Conservation (phyloP, 1,140 invertebrate species). For the Idris sp. region DNA sequence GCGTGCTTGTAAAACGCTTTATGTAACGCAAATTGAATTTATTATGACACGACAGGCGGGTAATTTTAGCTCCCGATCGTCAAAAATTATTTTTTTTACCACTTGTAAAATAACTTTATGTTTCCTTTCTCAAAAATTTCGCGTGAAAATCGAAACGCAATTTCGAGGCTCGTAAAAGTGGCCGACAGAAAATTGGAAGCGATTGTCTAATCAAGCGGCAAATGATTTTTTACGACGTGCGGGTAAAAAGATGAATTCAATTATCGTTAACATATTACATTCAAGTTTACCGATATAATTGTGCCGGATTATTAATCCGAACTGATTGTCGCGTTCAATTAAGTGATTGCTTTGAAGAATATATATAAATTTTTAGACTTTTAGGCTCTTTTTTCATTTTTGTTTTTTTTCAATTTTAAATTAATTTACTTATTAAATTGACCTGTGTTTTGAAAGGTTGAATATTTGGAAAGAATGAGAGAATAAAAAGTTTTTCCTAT, state of each 20-base stretch:
- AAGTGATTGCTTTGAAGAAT: too few relatives aligned
- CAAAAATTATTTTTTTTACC: not conserved
- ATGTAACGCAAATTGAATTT: conserved; percentile 30
- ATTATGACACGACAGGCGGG: conserved; percentile 19
- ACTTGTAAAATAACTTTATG: conserved; percentile 5
- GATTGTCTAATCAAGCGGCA: conserved; percentile 31
- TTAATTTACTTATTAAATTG: too few relatives aligned
- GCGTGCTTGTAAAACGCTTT: conserved; percentile 29
- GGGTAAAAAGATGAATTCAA: conserved; percentile 47
- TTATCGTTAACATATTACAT: too few relatives aligned
- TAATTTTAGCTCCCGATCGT: conserved; percentile 29
- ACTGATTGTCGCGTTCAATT: conserved; percentile 36
- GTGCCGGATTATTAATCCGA: conserved; percentile 34
- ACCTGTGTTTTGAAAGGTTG: too few relatives aligned
- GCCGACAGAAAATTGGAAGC: conserved; percentile 26
- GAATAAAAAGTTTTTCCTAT: too few relatives aligned
- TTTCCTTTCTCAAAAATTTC: conserved; percentile 12
- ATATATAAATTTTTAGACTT: too few relatives aligned
- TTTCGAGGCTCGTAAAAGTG: conserved; percentile 10
- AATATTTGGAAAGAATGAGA: too few relatives aligned
- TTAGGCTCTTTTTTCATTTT: too few relatives aligned
- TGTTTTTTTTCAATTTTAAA: too few relatives aligned
- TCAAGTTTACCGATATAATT: not conserved
- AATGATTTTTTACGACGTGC: conserved; percentile 45
- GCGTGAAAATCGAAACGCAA: conserved; percentile 13